Evolutionary conservation across 2,113 vertebrate species (phyloP), one percentile per base, ranked within the genome.

Genomic region (Turnix velox): DNA sequence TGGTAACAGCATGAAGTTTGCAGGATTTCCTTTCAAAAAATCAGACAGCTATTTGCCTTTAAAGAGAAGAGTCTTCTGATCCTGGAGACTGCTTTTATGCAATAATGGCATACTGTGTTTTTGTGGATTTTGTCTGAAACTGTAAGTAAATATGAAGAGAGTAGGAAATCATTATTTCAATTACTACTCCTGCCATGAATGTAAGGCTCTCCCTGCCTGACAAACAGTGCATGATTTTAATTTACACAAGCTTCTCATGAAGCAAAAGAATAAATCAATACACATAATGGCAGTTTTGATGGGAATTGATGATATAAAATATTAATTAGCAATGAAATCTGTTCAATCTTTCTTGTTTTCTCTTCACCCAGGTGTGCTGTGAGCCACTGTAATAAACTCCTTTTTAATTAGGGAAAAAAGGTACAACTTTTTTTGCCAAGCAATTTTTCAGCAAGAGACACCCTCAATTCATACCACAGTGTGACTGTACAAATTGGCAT

Each of bases 81-180:
- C 57, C 58, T 25, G 35, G 30, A 46, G 42, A 49, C 42, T 69
- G 52, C 52, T 79, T 87, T 85, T 49, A 52, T 30, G n/a, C 18
- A 86, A 54, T 58, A 73, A 84, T 25, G 12, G 5, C 4, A 5
- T 49, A 37, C 6, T 5, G 3, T 13, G 61, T 88, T 94, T 84
- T 68, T 90, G 11, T 1, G 7, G 37, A n/a, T 77, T 90, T 86
- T 87, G 25, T 65, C 37, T 90, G 65, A 88, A 93, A 89, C 8
- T 75, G n/a, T 49, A 61, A 87, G 73, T 27, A 94, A 94, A 85
- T 69, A 71, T 19, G 30, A 93, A 81, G 67, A 63, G 42, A 65
- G 30, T n/a, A 72, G 67, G 54, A 87, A 93, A 90, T 81, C 49
- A 31, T 93, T 92, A 82, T 88, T 97, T 96, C 76, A 94, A 46